Conservation (phyloP, 2,797 vertebrate species). For the Helarctos malayanus region DNA sequence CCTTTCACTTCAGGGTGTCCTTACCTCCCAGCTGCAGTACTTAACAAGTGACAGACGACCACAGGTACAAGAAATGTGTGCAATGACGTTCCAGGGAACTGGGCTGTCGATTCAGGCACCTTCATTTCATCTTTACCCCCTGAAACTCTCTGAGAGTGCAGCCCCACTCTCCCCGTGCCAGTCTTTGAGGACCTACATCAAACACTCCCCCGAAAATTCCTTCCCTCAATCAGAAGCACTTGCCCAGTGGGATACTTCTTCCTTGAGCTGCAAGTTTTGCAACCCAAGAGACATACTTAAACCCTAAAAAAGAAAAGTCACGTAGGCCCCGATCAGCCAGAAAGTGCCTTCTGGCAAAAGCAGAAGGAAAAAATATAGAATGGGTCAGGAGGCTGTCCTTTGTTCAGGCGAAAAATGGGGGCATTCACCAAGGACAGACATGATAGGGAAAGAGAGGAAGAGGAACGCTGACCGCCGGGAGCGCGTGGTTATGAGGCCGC, state of each 20-base stretch:
- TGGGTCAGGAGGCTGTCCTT: slow-evolving; percentile 50
- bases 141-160: neutral
- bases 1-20: neutral
- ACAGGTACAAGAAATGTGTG: fast-evolving
- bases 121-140: neutral
- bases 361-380: neutral
- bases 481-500: fast-evolving
- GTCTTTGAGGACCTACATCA: neutral
- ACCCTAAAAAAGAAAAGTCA: neutral
- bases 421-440: neutral
- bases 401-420: slow-evolving; percentile 62
- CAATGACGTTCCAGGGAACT: neutral
- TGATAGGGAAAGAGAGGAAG: neutral
- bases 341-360: slow-evolving; percentile 47
- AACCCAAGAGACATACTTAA: neutral
- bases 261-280: slow-evolving; percentile 14
- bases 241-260: neutral
- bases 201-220: fast-evolving
- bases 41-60: neutral
- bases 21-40: neutral
- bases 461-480: neutral
- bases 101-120: fast-evolving
- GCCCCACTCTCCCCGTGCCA: neutral
- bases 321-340: neutral
- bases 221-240: neutral